These are phyloP conservation scores for Zonitis immaculata DNA, from an alignment of 2,888 invertebrate species.

Conservation along the genomic window DNA sequence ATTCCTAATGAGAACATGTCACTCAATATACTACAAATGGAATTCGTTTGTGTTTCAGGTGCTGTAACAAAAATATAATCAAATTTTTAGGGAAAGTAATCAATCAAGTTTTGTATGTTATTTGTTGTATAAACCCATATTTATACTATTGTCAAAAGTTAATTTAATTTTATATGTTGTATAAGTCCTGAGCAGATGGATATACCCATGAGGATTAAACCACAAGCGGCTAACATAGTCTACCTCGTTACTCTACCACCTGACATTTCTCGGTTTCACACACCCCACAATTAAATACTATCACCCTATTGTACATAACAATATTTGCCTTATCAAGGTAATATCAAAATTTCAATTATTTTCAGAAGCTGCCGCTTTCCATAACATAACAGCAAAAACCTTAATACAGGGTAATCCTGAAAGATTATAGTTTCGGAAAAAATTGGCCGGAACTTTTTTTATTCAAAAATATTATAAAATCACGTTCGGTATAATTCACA, in stretches of 20 bases:
- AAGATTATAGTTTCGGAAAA: too few relatives aligned
- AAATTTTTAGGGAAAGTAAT: too few relatives aligned
- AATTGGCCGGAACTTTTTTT: too few relatives aligned
- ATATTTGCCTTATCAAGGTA: background rate
- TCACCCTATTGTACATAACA: background rate
- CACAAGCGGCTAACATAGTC: background rate
- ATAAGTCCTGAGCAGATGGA: background rate
- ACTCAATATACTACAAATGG: slow-evolving; percentile 78
- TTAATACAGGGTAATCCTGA: too few relatives aligned
- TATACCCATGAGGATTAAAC: background rate
- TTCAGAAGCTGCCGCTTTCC: too few relatives aligned
- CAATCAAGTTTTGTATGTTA: too few relatives aligned
- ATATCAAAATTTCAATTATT: too few relatives aligned
- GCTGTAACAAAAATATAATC: slow-evolving; percentile 58
- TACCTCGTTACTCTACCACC: background rate
- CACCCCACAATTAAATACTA: background rate
- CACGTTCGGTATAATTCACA: too few relatives aligned
- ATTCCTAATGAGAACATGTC: slow-evolving; percentile 97
- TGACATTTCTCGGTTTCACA: background rate
- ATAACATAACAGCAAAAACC: too few relatives aligned
- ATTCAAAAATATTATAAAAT: too few relatives aligned
- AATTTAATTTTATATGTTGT: background rate
- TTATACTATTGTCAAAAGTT: background rate
- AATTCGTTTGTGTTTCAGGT: slow-evolving; percentile 85
- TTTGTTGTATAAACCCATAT: too few relatives aligned